Percentiles rank a stretch among this genome's conserved stretches.
These are phyloP conservation scores for Paracyclopina nana DNA, from an alignment of 1,140 invertebrate species.

Conservation along the genomic window DNA sequence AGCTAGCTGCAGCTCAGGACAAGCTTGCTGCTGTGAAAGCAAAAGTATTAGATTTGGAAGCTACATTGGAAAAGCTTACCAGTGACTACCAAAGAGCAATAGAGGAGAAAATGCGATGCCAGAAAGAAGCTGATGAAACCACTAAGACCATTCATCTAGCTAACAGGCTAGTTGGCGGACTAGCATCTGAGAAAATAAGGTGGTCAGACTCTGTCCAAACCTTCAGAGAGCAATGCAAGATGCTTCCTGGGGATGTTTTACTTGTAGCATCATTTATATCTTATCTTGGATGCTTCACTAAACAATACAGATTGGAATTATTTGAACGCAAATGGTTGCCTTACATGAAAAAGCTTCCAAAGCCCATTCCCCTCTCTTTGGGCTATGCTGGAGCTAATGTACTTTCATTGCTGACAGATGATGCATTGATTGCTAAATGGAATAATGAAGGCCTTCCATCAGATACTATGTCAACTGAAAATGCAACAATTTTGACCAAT, in stretches of 20 bases:
- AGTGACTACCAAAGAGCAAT: constrained; percentile 78
- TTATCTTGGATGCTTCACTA: constrained; percentile 89
- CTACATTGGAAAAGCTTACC: constrained; percentile 60
- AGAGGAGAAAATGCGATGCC: constrained; percentile 67
- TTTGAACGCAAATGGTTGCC: constrained; percentile 73
- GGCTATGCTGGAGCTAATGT: constrained; percentile 37
- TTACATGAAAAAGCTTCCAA: constrained; percentile 25
- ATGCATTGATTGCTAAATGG: constrained; percentile 81
- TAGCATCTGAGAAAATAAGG: constrained; percentile 82
- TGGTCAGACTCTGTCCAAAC: constrained; percentile 80
- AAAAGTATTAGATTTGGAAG: constrained; percentile 74
- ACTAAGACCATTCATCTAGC: constrained; percentile 73
- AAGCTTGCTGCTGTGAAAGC: constrained; percentile 62
- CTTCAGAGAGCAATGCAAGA: constrained; percentile 67
- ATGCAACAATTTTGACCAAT: constrained; percentile 79
- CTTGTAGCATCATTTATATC: constrained; percentile 86
- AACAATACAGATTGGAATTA: constrained; percentile 67
- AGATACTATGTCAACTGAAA: constrained; percentile 89
- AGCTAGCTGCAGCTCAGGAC: constrained; percentile 66
- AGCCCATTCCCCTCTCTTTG: constrained; percentile 33
- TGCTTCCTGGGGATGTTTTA: constrained; percentile 75
- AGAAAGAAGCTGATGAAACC: constrained; percentile 70
- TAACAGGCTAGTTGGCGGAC: constrained; percentile 75
- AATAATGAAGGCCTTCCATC: constrained; percentile 86
- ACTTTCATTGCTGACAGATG: constrained; percentile 68